These are phyloP conservation scores for Tetropium fuscum DNA, from an alignment of 2,888 invertebrate genomes.

Conservation along the genomic window DNA sequence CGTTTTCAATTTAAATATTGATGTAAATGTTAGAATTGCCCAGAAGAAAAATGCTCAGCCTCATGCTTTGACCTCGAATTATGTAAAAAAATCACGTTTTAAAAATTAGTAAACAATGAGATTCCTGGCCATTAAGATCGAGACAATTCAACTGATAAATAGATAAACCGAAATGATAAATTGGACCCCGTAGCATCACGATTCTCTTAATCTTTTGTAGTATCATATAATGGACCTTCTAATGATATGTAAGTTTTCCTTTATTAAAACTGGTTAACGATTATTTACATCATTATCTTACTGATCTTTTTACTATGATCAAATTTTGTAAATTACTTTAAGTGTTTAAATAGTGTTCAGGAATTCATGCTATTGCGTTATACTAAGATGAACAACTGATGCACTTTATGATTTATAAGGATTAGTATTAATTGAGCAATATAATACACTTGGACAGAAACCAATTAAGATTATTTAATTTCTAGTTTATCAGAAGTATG, in stretches of 20 bases:
- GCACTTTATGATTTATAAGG: no score
- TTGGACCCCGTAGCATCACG: conserved; percentile 26
- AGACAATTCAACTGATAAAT: conserved; percentile 28
- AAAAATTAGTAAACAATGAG: conserved; percentile 37
- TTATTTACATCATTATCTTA: conserved; percentile 1
- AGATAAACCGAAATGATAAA: conserved; percentile 35
- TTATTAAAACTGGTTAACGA: conserved; percentile 14
- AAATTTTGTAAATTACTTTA: no score
- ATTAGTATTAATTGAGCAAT: no score
- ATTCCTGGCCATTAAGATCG: conserved; percentile 29
- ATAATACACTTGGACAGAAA: no score
- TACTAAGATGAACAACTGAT: no score
- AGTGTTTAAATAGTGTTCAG: no score
- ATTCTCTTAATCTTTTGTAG: conserved; percentile 16
- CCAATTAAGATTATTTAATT: no score
- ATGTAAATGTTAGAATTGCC: conserved; percentile 36
- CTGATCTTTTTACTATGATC: no score
- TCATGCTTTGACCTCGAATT: conserved; percentile 33
- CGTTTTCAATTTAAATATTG: conserved; percentile 30
- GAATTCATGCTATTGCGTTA: no score
- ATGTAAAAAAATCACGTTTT: conserved; percentile 29
- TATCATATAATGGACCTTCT: conserved; percentile 20
- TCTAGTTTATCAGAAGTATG: no score
- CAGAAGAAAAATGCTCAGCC: conserved; percentile 28
- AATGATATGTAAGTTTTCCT: conserved; percentile 18